Evolutionary conservation across 1,140 invertebrate genomes (phyloP), one percentile per base, ranked within the genome.

Genomic region (Pteromalus puparum): DNA sequence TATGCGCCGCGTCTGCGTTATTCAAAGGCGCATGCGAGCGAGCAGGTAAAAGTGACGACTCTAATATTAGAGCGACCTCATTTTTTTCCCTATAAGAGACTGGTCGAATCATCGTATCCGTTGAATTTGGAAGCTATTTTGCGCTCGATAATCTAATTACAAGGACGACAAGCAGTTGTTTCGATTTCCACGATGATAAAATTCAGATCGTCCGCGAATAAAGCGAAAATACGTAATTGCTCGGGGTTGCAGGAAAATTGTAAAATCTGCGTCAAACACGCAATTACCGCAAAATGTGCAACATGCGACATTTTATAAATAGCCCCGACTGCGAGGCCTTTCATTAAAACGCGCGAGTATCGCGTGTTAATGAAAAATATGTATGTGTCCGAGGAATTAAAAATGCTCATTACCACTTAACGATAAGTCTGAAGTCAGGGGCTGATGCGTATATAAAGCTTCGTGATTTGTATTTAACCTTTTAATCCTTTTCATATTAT

Each of bases 291-390:
- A 65, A n/a, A 68, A 80, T 70, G 78, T 70, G 78, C 38, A 80
- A 80, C 78, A 70, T 46, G 78, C 65, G 26, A 80, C 61, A 42
- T 13, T 68, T 26, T 38, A 80, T 68, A 80, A 68, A 68, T 42
- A 70, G 21, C 30, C 34, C 13, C 78, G 0, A 28, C 46, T 26
- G n/a, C 73, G 73, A 10, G 21, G 9, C 78, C 21, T 80, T 80
- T 80, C 42, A 80, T 80, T 70, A 42, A 68, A 80, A 42, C 28
- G 65, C 9, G 21, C 30, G 21, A 30, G 34, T 48, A n/a, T 77
- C 26, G 75, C 75, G 82, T 83, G 74, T 70, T 83, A 72, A 76
- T 75, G 24, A 74, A 65, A 73, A 81, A 81, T 28, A 74, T 24
- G 34, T 42, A 81, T 28, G 61, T 24, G 34, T 42, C 1, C 18